phyloP scores from a whole-genome alignment of 2,113 vertebrate genomes.

The Paradisaea rubra region DNA sequence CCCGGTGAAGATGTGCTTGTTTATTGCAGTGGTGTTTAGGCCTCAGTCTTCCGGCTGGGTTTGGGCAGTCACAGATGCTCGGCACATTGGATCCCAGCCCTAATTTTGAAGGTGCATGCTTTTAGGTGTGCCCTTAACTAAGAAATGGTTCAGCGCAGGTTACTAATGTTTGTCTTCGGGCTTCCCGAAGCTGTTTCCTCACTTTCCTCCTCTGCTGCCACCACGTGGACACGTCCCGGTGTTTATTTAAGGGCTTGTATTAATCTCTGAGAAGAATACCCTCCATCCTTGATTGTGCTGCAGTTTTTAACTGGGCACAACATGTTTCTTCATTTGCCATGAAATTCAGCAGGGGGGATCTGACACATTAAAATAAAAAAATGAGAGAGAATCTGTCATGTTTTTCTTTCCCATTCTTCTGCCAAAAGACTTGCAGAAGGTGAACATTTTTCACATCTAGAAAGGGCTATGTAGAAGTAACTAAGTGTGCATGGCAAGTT shows the following conservation, averaged over 20 bases:
- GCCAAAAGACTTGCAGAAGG: not conserved
- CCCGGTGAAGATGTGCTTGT: not conserved
- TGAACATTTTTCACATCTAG: not conserved
- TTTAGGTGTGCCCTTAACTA: not conserved
- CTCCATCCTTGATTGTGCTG: not conserved
- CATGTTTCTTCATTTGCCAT: not conserved
- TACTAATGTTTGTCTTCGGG: accelerated
- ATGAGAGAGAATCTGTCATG: not conserved
- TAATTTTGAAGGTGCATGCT: not conserved
- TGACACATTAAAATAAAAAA: not conserved
- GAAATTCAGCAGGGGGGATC: not conserved
- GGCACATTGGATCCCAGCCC: not conserved
- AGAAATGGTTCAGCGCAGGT: not conserved
- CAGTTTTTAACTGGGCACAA: not conserved
- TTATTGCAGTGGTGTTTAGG: not conserved
- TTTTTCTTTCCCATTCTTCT: not conserved
- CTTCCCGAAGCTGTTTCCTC: not conserved
- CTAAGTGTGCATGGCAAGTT: not conserved
- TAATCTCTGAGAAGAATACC: not conserved
- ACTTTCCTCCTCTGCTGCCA: conserved; percentile 76
- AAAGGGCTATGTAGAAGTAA: not conserved
- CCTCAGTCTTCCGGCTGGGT: conserved; percentile 15
- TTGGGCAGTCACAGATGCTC: not conserved
- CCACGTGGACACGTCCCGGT: not conserved
- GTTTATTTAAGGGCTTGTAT: not conserved